Base-by-base conservation (phyloP, 2,888 invertebrate species). In the Sarcophaga variegata region DNA sequence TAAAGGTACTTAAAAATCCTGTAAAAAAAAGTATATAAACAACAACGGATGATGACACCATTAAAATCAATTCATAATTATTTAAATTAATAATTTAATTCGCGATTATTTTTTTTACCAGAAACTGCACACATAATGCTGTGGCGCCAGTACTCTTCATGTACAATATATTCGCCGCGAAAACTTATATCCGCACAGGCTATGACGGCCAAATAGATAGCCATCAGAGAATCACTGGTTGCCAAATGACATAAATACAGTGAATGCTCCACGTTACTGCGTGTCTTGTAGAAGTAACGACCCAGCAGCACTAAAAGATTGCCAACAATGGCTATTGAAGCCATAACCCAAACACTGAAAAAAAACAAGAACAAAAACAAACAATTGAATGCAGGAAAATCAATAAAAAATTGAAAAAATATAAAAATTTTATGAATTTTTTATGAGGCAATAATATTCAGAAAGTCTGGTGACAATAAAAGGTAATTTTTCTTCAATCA, bases 171-270 rank as follows among this genome's bases (percentile, higher is more conserved):
- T 66, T 94, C 93, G 3, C 95, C 95, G 63, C 95, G 93, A 90
- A 91, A 93, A 59, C 80, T 90, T 59, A 93, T 93, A 90, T 95
- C 95, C 37, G 94, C 94, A 60, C 93, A 92, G 5, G 95, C 95
- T 83, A 96, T 95, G 59, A 94, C 92, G 83, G 95, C 94, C 80
- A 95, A 92, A 91, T 95, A 96, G 60, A 95, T 91, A 22, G 95
- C 95, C 95, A 96, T 96, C 59, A 95, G 92, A 8, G 96, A 93
- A 90, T 96, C 96, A 37, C 95, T 95, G 77, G 95, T 92, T 1
- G 95, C 95, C 89, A 96, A 93, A 90, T 95, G 95, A 88, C 95
- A 94, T 86, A 96, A 94, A 91, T 95, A 95, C 22, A 96, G 93
- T 0, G 95, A 95, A 88, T 95, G 95, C 27, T 95, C 95, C 4